A percentile compares a stretch with the other conserved stretches of the same genome.
Evolutionary conservation across 2,113 vertebrate genomes (phyloP).

Genomic region (Platichthys stellatus): DNA sequence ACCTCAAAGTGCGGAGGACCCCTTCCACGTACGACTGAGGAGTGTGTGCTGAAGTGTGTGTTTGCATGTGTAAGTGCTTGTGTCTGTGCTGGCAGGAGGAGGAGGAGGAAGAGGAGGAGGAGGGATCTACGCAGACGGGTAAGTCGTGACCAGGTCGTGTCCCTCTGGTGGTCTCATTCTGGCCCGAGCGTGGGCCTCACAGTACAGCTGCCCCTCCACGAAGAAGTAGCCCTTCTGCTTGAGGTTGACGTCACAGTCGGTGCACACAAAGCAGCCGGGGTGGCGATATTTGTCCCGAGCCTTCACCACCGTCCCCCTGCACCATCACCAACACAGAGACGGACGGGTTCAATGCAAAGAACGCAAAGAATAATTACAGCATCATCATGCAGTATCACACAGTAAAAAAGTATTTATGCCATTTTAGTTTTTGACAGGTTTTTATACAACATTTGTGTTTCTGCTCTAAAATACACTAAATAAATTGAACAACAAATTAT

Average conservation of each 20-base stretch:
- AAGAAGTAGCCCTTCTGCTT: constrained; percentile 99
- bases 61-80: constrained; percentile 14
- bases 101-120: not conserved
- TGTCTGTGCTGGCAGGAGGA: not conserved
- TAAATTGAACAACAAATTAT: too few relatives aligned
- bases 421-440: too few relatives aligned
- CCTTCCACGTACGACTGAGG: not conserved
- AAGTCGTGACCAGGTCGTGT: constrained; percentile 90
- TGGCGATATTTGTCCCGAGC: constrained; percentile 94
- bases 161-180: constrained; percentile 91
- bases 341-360: not conserved
- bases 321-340: not conserved
- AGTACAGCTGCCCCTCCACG: constrained; percentile 95
- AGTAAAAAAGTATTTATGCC: too few relatives aligned
- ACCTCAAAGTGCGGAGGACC: constrained; percentile 28
- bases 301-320: constrained; percentile 94
- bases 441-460: too few relatives aligned
- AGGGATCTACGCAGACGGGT: constrained; percentile 82
- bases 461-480: too few relatives aligned
- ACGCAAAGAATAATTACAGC: not conserved
- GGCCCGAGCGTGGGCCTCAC: constrained; percentile 92
- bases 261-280: constrained; percentile 95
- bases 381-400: too few relatives aligned
- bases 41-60: constrained; percentile 11
- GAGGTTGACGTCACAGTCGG: constrained; percentile 94